Evolutionary conservation across 1,140 invertebrate species (phyloP), one percentile per base, ranked within the genome.

Genomic region (Oppia nitens): DNA sequence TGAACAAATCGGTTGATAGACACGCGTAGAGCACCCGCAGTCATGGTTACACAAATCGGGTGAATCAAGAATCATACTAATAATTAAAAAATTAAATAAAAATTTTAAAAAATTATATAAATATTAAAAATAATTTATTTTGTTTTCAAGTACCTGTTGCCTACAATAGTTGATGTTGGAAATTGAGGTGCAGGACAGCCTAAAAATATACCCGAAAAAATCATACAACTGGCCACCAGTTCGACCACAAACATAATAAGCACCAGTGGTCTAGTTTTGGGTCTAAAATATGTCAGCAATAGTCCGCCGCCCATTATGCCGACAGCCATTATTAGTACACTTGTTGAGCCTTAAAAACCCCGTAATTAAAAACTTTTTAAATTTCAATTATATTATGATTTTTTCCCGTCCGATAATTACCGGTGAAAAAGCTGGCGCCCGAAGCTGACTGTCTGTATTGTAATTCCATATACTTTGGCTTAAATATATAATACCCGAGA

Each of bases 401-500:
- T 45, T n/a, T 45, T 11, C 11, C 11, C n/a, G n/a, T 11, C n/a
- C 12, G 20, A 26, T 6, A 9, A 20, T 1, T 32, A 61, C 60
- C 67, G 62, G 63, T 63, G 40, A 63, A 62, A n/a, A 68, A 53
- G 50, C 79, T 79, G 1, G 82, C 81, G 0, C 76, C 75, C 1
- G 81, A 80, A 1, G 83, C 81, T 12, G 82, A 82, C 64, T 83
- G 79, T 60, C 79, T 76, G 66, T 83, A 85, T 67, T 83, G 81
- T 0, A 78, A 80, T 69, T 85, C 82, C 53, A 84, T 81, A 58
- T 84, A 85, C 66, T 84, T 84, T 1, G 83, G 82, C 68, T 83
- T 76, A 64, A 83, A 84, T 11, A 83, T 81, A 77, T 80, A 83
- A 64, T 83, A 84, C 0, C 82, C 82, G 68, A 81, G 79, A 62